These are phyloP conservation scores for Glossosoma conforme DNA, from an alignment of 1,140 invertebrate genomes.

Conservation along the genomic window DNA sequence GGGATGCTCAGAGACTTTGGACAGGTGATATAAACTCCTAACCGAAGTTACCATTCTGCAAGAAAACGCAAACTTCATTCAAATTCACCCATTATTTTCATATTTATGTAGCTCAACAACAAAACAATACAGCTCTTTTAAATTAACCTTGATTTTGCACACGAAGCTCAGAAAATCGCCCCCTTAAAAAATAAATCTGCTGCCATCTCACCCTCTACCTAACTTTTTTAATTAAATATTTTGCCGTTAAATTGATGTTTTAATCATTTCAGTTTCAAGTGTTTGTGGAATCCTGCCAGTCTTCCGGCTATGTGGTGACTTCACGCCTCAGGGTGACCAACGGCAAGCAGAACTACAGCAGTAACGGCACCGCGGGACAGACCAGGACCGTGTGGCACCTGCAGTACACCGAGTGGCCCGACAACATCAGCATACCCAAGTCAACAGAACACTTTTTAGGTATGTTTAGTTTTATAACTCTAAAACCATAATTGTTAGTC, in stretches of 20 bases:
- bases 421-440: slow-evolving; percentile 58
- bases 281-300: slow-evolving; percentile 51
- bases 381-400: slow-evolving; percentile 71
- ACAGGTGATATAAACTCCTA: no score
- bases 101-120: no score
- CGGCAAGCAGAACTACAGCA: slow-evolving; percentile 16
- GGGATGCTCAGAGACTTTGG: slow-evolving; percentile 46
- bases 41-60: no score
- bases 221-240: no score
- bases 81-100: no score
- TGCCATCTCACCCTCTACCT: no score
- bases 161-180: no score
- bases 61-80: no score
- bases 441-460: slow-evolving; percentile 62
- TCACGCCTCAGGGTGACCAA: slow-evolving; percentile 35
- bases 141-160: no score
- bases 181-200: no score
- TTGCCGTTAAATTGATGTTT: background rate
- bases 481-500: no score
- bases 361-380: slow-evolving; percentile 23
- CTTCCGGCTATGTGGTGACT: slow-evolving; percentile 39
- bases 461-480: slow-evolving; percentile 35
- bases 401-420: slow-evolving; percentile 74
- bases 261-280: slow-evolving; percentile 60
- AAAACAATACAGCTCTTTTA: no score